A percentile compares a stretch with the other conserved stretches of the same genome.
Evolutionary conservation across 2,888 invertebrate species (phyloP).

Genomic region (Tribolium freemani): DNA sequence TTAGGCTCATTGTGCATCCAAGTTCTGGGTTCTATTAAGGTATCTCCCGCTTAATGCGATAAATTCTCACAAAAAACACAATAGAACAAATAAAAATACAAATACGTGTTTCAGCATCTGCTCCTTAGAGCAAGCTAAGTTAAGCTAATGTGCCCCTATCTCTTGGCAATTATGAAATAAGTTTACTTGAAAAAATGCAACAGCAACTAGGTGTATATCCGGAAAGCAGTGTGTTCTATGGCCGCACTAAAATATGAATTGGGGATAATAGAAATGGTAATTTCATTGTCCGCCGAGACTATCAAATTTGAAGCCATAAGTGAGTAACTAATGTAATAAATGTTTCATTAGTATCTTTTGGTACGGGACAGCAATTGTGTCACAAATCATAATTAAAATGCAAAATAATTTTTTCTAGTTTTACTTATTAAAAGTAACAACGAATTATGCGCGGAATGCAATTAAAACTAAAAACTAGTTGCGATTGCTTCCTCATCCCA

Average conservation of each 20-base stretch:
- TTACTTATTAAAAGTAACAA: not conserved
- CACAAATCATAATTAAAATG: not conserved
- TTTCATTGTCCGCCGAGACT: conserved; percentile 19
- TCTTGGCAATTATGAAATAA: not conserved
- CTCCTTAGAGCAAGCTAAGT: not conserved
- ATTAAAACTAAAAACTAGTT: conserved; percentile 16
- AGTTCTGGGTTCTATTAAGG: not conserved
- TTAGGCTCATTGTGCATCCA: not conserved
- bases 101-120: not conserved
- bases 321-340: conserved; percentile 16
- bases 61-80: not conserved
- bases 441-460: conserved; percentile 7
- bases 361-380: not conserved
- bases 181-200: not conserved
- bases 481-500: conserved; percentile 7
- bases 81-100: not conserved
- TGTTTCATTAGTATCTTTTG: conserved; percentile 1
- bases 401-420: not conserved
- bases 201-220: too few species aligned
- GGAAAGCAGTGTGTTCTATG: too few species aligned
- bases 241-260: conserved; percentile 11
- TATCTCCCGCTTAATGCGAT: not conserved
- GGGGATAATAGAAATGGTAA: conserved; percentile 29
- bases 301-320: conserved; percentile 19
- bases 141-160: not conserved